phyloP scores from a whole-genome alignment of 1,140 invertebrate species.

The Pissodes strobi region DNA sequence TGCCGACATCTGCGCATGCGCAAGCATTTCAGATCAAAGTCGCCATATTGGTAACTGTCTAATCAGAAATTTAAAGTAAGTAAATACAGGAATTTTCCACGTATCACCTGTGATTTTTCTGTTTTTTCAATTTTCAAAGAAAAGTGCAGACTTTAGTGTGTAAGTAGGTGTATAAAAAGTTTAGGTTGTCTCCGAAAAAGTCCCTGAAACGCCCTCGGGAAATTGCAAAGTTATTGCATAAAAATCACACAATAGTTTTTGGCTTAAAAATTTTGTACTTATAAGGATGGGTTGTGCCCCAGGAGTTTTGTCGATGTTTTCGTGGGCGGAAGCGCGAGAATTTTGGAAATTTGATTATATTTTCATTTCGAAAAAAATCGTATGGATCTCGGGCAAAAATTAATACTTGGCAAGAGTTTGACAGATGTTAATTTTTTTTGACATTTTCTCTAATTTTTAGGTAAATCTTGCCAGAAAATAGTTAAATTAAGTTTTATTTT shows the following conservation, averaged over 20 bases:
- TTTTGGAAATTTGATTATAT: background rate
- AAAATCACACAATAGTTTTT: slow-evolving; percentile 39
- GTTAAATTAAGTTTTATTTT: background rate
- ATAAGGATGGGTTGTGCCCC: slow-evolving; percentile 21
- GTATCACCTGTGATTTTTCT: slow-evolving; percentile 38
- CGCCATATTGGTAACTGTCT: slow-evolving; percentile 52
- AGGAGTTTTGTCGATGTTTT: slow-evolving; percentile 12
- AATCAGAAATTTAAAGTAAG: slow-evolving; percentile 51
- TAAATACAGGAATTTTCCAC: slow-evolving; percentile 46
- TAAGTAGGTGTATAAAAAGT: slow-evolving; percentile 40
- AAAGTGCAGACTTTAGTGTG: slow-evolving; percentile 27
- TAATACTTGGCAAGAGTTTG: slow-evolving; percentile 41
- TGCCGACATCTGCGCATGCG: slow-evolving; percentile 40
- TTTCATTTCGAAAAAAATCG: background rate
- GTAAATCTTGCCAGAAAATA: slow-evolving; percentile 17
- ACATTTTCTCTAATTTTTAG: slow-evolving; percentile 35
- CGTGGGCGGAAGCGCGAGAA: slow-evolving; percentile 5
- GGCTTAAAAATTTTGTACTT: slow-evolving; percentile 22
- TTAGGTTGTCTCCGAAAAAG: slow-evolving; percentile 1
- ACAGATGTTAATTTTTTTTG: slow-evolving; percentile 52
- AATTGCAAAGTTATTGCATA: slow-evolving; percentile 40
- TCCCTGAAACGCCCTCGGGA: slow-evolving; percentile 4
- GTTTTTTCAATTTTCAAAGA: slow-evolving; percentile 28
- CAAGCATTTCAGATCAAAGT: slow-evolving; percentile 45
- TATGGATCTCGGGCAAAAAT: slow-evolving; percentile 11